Evolutionary conservation across 2,888 invertebrate genomes (phyloP).

Genomic region (Acholoe squamosa): DNA sequence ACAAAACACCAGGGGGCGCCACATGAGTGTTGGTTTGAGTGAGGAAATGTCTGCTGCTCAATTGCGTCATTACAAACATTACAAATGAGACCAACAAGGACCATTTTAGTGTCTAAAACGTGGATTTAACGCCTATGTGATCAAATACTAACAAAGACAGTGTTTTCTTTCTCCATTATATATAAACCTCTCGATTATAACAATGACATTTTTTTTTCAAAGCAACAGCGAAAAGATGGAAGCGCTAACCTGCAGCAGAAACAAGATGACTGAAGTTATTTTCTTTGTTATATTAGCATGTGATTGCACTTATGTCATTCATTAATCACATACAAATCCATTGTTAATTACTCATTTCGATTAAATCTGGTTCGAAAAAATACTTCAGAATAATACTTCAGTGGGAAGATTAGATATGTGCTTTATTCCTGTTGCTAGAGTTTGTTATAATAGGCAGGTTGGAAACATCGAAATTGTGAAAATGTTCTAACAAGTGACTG

Average conservation of each 20-base stretch:
- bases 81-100: too few species aligned
- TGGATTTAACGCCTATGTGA: too few species aligned
- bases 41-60: background rate
- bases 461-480: background rate
- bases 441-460: too few species aligned
- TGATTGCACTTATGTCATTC: background rate
- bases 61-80: background rate
- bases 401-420: too few species aligned
- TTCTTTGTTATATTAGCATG: background rate
- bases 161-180: background rate
- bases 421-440: too few species aligned
- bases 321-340: background rate
- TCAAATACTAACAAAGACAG: background rate
- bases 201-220: background rate
- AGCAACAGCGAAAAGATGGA: background rate
- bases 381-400: slow-evolving; percentile 4
- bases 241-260: slow-evolving; percentile 4
- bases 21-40: background rate
- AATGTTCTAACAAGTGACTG: background rate
- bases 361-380: background rate
- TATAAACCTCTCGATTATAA: too few species aligned
- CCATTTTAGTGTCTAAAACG: too few species aligned
- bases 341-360: background rate
- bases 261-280: background rate
- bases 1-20: slow-evolving; percentile 41